Percentiles rank a stretch among this genome's conserved stretches.
Evolutionary conservation across 2,113 vertebrate genomes (phyloP).

Genomic region (Tetrax tetrax): DNA sequence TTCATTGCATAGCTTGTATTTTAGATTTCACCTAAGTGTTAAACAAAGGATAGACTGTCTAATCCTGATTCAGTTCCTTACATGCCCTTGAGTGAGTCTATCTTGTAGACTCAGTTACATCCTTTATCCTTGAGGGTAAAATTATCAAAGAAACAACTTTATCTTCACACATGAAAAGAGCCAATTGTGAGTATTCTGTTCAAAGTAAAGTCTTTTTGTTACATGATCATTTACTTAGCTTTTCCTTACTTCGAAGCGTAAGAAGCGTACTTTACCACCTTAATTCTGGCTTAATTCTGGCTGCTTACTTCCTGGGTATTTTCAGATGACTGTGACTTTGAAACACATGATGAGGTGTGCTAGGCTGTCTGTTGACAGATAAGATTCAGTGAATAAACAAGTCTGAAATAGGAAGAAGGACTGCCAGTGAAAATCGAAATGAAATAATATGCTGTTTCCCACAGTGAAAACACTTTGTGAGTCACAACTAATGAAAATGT

Average conservation of each 20-base stretch:
- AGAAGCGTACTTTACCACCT: neutral
- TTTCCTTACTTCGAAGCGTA: neutral
- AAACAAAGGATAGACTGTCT: neutral
- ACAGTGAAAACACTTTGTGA: neutral
- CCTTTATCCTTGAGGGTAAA: neutral
- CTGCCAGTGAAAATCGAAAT: neutral
- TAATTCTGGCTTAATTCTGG: neutral
- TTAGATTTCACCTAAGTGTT: neutral
- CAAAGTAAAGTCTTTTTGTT: neutral
- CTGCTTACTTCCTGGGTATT: neutral
- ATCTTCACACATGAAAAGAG: neutral
- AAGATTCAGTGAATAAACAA: neutral
- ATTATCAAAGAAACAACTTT: neutral
- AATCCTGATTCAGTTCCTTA: neutral
- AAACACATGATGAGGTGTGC: neutral
- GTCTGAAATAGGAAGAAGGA: neutral
- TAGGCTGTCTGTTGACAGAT: neutral
- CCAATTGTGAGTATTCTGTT: neutral
- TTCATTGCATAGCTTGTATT: neutral
- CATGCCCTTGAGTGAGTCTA: neutral
- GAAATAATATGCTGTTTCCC: neutral
- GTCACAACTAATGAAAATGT: neutral
- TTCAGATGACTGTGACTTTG: neutral
- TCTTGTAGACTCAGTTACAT: neutral
- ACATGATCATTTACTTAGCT: neutral